Evolutionary conservation across 30 jellyfish, hydroid and myxozoan species (phyloP).

Genomic region (Hydractinia echinata): DNA sequence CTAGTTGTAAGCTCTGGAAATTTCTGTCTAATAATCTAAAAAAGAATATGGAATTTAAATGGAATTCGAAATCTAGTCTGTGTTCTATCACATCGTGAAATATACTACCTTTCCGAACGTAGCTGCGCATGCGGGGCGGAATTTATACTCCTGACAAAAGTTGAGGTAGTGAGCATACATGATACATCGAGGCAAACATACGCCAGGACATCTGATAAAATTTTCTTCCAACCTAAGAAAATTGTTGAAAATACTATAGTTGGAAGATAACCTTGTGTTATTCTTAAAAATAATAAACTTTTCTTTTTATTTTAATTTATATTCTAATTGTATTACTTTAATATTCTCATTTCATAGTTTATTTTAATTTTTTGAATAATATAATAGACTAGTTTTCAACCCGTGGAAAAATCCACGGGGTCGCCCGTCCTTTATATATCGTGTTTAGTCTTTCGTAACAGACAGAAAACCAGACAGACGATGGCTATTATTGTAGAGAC

Average conservation of each 20-base stretch:
- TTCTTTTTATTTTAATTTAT: no score
- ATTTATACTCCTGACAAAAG: slow-evolving; percentile 43
- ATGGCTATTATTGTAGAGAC: no score
- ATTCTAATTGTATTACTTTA: no score
- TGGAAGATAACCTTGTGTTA: no score
- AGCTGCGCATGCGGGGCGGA: slow-evolving; percentile 78
- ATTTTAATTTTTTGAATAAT: no score
- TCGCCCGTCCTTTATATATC: no score
- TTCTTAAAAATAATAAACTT: no score
- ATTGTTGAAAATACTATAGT: not conserved
- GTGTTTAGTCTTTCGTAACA: no score
- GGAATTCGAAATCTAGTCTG: not conserved
- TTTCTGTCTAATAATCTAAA: slow-evolving; percentile 77
- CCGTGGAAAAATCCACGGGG: no score
- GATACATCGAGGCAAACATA: slow-evolving; percentile 78
- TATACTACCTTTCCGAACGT: slow-evolving; percentile 86
- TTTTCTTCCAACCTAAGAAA: slow-evolving; percentile 78
- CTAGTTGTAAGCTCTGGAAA: slow-evolving; percentile 82
- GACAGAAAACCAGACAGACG: no score
- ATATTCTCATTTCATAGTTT: no score
- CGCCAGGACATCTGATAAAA: slow-evolving; percentile 59
- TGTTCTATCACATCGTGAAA: not conserved
- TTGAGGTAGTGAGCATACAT: slow-evolving; percentile 80
- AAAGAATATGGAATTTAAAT: not conserved
- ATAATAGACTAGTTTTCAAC: no score